phyloP scores from a whole-genome alignment of 1,140 invertebrate species.

The Bombus vancouverensis region DNA sequence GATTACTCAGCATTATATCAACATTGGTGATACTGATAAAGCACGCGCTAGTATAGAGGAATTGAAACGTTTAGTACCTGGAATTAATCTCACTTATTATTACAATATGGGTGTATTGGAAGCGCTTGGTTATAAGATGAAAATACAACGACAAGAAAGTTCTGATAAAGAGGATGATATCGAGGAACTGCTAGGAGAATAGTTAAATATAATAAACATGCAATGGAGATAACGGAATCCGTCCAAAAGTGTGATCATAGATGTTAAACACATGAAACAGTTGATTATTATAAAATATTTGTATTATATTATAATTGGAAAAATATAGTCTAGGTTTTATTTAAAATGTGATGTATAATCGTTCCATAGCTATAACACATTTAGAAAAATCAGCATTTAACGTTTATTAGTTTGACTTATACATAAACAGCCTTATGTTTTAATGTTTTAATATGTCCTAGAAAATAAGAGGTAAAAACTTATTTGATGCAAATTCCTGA shows the following conservation, averaged over 20 bases:
- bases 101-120: constrained; percentile 76
- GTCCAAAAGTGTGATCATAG: constrained; percentile 39
- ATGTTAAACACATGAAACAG: not conserved
- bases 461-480: constrained; percentile 24
- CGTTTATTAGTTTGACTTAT: constrained; percentile 54
- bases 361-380: not conserved
- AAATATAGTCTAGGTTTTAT: constrained; percentile 6
- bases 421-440: constrained; percentile 53
- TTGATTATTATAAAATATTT: constrained; percentile 17
- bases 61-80: constrained; percentile 77
- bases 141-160: constrained; percentile 72
- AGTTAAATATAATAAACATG: constrained; percentile 7
- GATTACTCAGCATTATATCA: constrained; percentile 82
- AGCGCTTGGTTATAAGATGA: constrained; percentile 77
- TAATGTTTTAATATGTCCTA: constrained; percentile 2
- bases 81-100: constrained; percentile 80
- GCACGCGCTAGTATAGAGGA: constrained; percentile 77
- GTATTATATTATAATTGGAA: constrained; percentile 34
- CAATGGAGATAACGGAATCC: constrained; percentile 5
- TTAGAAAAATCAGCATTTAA: constrained; percentile 51
- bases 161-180: constrained; percentile 79
- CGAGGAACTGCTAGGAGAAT: constrained; percentile 79
- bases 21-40: constrained; percentile 78
- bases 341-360: not conserved
- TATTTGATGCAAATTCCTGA: not conserved